These are phyloP conservation scores for Oxytorus armatus DNA, from an alignment of 2,888 invertebrate species.

Conservation along the genomic window DNA sequence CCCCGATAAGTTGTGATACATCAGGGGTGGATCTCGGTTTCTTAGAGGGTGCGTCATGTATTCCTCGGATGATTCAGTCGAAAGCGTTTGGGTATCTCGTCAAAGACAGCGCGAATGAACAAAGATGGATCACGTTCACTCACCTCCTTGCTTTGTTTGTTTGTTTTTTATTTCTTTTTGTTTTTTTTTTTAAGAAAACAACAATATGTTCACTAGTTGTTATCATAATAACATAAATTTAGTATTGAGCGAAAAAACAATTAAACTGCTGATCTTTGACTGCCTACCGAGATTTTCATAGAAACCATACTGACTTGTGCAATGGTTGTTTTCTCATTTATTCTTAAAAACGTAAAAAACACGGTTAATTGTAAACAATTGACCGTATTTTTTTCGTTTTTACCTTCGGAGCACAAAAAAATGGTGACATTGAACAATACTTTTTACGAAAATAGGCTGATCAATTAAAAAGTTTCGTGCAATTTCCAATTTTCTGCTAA, in stretches of 20 bases:
- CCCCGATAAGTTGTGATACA: conserved; percentile 40
- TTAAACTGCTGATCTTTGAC: not conserved
- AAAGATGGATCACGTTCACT: conserved; percentile 20
- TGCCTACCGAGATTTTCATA: not conserved
- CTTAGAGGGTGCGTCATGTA: conserved; percentile 52
- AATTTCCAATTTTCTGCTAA: no score
- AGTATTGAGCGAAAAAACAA: no score
- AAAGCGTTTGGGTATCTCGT: conserved; percentile 12
- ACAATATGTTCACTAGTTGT: no score
- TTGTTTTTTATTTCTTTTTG: no score
- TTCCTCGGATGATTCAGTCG: conserved; percentile 60
- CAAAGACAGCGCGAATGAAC: conserved; percentile 38
- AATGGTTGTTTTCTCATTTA: not conserved
- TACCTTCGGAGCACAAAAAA: not conserved
- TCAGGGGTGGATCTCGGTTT: conserved; percentile 9
- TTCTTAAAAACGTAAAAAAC: not conserved
- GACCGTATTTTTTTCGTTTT: no score
- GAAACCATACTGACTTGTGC: not conserved
- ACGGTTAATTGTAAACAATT: not conserved
- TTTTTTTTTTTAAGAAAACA: no score
- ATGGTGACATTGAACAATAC: no score
- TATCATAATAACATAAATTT: no score
- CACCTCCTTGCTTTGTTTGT: no score
- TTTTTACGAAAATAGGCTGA: no score
- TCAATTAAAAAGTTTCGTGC: no score